Percentiles rank a stretch among this genome's conserved stretches.
Evolutionary conservation across 2,113 vertebrate species (phyloP).

Genomic region (Todiramphus saurophagus): DNA sequence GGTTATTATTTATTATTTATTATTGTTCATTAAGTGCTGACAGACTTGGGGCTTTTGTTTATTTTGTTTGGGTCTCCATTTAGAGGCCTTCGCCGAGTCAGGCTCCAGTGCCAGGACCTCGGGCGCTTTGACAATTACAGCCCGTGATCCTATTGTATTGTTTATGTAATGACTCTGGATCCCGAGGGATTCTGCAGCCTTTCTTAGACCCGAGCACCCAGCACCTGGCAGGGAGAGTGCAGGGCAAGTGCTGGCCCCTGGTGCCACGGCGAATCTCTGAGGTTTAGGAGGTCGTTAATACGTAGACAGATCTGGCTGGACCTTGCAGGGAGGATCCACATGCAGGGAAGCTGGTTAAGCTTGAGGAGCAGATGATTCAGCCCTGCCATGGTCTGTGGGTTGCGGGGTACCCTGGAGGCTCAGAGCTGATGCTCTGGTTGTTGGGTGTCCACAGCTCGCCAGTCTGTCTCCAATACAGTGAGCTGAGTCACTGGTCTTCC

Average conservation of each 20-base stretch:
- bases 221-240: conserved; percentile 12
- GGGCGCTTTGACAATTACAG: conserved; percentile 23
- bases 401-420: background rate
- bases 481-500: background rate
- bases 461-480: background rate
- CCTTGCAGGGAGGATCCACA: background rate
- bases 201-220: background rate
- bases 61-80: conserved; percentile 59
- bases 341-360: background rate
- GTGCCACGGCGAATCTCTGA: conserved; percentile 8
- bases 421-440: background rate
- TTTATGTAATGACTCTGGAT: conserved; percentile 38
- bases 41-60: conserved; percentile 51
- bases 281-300: background rate
- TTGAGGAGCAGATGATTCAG: background rate
- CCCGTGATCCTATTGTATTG: conserved; percentile 21
- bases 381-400: background rate
- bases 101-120: conserved; percentile 7
- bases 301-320: background rate
- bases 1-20: conserved; percentile 57
- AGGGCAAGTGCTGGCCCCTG: background rate
- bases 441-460: background rate
- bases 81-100: conserved; percentile 23
- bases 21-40: conserved; percentile 30
- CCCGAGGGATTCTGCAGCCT: conserved; percentile 26